Conservation (phyloP, 2,113 vertebrate genomes). For the Hippocampus comes region DNA sequence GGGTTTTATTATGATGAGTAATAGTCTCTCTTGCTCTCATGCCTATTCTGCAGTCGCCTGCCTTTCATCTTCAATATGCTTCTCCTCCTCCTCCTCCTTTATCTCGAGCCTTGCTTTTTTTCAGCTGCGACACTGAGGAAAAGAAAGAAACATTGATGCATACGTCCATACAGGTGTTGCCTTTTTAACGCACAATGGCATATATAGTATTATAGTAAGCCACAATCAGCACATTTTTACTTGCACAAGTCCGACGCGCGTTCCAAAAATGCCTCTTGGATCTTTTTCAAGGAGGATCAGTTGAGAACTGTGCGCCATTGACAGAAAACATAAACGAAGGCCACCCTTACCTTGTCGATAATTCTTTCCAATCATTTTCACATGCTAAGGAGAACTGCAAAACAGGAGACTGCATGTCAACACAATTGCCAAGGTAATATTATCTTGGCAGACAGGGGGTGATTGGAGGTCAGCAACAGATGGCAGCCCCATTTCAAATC, state of each 20-base stretch:
- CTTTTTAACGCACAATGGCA: background rate
- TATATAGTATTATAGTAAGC: background rate
- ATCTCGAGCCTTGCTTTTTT: slow-evolving; percentile 15
- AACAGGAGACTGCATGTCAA: background rate
- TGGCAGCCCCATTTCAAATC: too few species aligned
- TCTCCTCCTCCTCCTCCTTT: background rate
- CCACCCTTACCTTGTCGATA: background rate
- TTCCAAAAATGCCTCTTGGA: background rate
- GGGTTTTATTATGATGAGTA: slow-evolving; percentile 52
- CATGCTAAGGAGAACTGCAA: background rate
- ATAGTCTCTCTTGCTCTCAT: slow-evolving; percentile 27
- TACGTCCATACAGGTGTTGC: background rate
- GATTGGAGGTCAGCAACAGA: too few species aligned
- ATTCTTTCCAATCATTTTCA: background rate
- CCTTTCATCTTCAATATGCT: slow-evolving; percentile 31
- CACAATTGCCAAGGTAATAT: background rate
- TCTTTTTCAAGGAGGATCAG: background rate
- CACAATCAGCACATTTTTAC: background rate
- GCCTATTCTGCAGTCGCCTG: slow-evolving; percentile 12
- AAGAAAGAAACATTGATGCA: slow-evolving; percentile 1
- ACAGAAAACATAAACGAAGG: background rate
- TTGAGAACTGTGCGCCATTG: background rate
- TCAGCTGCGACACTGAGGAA: slow-evolving; percentile 7
- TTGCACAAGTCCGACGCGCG: background rate
- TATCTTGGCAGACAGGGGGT: too few species aligned